Evolutionary conservation across 2,797 vertebrate species (phyloP), one percentile per base, ranked within the genome.

Genomic region (Taenioides sp.): DNA sequence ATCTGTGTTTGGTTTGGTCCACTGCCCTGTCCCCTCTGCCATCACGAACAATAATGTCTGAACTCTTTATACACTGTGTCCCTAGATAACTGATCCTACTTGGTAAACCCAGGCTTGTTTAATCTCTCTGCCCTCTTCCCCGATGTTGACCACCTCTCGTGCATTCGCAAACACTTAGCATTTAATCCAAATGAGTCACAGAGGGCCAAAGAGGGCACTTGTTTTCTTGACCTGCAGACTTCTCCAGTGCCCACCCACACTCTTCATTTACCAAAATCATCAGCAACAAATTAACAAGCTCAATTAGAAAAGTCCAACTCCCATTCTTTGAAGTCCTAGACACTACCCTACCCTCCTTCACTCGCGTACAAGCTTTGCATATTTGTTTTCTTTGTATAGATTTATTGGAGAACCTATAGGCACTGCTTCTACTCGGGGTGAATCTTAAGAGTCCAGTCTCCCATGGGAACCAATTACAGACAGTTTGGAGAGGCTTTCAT

Each of bases 401-500:
- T 80, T 63, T 70, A 73, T 71, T 62, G 62, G 69, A 70, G 71
- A 70, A 55, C 31, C 40, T 67, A 34, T 67, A 31, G 27, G 64
- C 52, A 20, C 12, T 59, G n/a, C 62, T 69, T 59, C 55, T 67
- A 57, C 64, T 67, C 7, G 4, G 62, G 14, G 17, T 69, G 61
- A 80, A 69, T 78, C 63, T 64, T n/a, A 65, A 62, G 54, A 72
- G 74, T 25, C n/a, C 16, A 18, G 49, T 76, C 76, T 77, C 76
- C 63, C 70, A 4, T 25, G 65, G 70, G 85, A 80, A 58, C 79
- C 78, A 86, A 84, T 90, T 89, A 87, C 22, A 75, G 63, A 79
- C 64, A 50, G 63, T 81, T 77, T 67, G 0, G 16, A 34, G 66
- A 37, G 47, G 31, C 70, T 87, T 81, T 84, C 65, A 79, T 88